Evolutionary conservation across 2,888 invertebrate genomes (phyloP), one percentile per base, ranked within the genome.

Genomic region (Chloromyia formosa): DNA sequence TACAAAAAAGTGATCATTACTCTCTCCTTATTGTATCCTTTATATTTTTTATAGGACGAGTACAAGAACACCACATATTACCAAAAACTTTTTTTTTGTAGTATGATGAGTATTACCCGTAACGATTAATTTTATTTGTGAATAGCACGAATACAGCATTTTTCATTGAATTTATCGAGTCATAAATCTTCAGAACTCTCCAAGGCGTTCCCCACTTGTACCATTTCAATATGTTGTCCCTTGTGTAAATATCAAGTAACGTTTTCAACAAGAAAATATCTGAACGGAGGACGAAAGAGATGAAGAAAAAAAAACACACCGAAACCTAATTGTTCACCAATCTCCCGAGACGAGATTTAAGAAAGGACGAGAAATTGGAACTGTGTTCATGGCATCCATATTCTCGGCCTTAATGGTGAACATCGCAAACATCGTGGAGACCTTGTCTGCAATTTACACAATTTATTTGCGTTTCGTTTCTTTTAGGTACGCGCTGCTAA

Each of bases 121-220:
- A 49, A 66, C 66, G 66, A 66, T 66, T 66, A 66, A 66, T 66
- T 66, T 66, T 66, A 66, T 49, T 66, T 49, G 66, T 49, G 66
- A 66, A 66, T 66, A 49, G 66, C 20, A 66, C 16, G 35, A 66
- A 35, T 45, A 66, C 1, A 66, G 45, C 66, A 66, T 66, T 66
- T 66, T 66, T 66, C 66, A 66, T 66, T 10, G 66, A 49, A 66
- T 66, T 66, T 66, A 66, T 66, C 49, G 66, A 66, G 49, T 66
- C 66, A 66, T 64, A 64, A 64, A 64, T 64, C 64, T 64, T 64
- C 27, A 35, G 27, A 35, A 35, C 27, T 35, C 27, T 35, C 27
- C 27, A 35, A 35, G 27, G 27, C 27, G 27, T 35, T 64, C 40
- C 64, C 40, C 42, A 40, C 40, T 42, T 35, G 27, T 35, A 35